Evolutionary conservation across 92 coral and sea anemone species (phyloP).

Genomic region (Parazoanthus darwini): DNA sequence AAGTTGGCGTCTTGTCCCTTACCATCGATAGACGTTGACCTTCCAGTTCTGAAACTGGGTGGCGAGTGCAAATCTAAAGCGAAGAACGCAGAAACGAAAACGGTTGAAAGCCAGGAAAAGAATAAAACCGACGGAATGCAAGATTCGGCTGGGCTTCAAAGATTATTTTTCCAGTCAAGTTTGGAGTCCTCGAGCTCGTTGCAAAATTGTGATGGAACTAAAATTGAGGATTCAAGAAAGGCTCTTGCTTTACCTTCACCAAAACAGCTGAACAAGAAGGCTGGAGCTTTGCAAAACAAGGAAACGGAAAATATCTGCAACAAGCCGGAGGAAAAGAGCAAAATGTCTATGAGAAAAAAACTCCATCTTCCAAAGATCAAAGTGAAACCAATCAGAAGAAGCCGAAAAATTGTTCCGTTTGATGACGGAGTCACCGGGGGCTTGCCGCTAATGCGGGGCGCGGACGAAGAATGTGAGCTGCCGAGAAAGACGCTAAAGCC

Average conservation of each 20-base stretch:
- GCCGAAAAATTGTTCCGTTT: neutral
- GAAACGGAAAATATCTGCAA: neutral
- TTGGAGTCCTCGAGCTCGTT: neutral
- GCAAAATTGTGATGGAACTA: neutral
- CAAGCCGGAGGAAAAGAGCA: neutral
- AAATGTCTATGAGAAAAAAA: neutral
- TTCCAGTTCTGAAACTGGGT: neutral
- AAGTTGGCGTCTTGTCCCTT: neutral
- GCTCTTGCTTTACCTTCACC: neutral
- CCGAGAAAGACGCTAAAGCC: neutral
- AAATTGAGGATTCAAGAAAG: neutral
- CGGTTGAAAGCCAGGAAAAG: neutral
- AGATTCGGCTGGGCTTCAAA: neutral
- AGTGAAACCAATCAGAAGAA: neutral
- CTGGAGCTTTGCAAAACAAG: neutral
- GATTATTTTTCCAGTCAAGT: neutral
- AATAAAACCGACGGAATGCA: neutral
- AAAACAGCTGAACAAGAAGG: neutral
- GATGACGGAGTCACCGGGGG: neutral
- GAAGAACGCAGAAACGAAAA: neutral
- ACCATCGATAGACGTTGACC: neutral
- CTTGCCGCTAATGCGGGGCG: neutral
- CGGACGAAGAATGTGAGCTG: conserved; percentile 6
- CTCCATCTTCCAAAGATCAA: neutral
- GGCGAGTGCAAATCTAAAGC: neutral